Conservation (phyloP, 2,888 invertebrate genomes). For the Coremacera marginata region DNA sequence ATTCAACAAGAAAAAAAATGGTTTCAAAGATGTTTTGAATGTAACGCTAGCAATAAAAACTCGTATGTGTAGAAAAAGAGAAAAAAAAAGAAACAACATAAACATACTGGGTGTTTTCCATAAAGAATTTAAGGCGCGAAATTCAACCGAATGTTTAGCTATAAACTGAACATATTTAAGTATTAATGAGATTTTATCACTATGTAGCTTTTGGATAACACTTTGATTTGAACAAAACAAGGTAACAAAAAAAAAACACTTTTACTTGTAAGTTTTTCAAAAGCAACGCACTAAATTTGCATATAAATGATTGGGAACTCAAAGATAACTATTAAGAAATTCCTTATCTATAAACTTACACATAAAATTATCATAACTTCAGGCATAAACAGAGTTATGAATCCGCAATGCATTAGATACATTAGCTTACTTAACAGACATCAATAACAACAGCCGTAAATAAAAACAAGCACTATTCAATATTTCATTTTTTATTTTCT, state of each 20-base stretch:
- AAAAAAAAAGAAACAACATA: no score
- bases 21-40: no score
- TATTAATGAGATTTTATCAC: neutral
- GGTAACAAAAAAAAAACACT: neutral
- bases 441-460: neutral
- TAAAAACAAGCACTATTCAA: neutral
- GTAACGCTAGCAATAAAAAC: no score
- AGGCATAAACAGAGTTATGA: neutral
- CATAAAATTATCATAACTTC: slow-evolving; percentile 24
- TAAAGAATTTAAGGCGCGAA: no score
- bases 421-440: neutral
- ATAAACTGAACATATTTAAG: no score
- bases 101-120: no score
- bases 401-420: neutral
- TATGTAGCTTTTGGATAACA: neutral
- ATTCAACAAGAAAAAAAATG: no score
- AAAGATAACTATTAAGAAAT: neutral
- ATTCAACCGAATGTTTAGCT: no score
- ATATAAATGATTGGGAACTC: neutral
- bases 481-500: neutral
- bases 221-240: neutral
- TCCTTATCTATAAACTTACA: neutral
- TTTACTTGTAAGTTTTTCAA: neutral
- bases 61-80: no score
- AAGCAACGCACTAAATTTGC: neutral